Percentiles rank a stretch among this genome's conserved stretches.
Conservation (phyloP, 1,140 invertebrate species). For the Whitmania pigra region DNA sequence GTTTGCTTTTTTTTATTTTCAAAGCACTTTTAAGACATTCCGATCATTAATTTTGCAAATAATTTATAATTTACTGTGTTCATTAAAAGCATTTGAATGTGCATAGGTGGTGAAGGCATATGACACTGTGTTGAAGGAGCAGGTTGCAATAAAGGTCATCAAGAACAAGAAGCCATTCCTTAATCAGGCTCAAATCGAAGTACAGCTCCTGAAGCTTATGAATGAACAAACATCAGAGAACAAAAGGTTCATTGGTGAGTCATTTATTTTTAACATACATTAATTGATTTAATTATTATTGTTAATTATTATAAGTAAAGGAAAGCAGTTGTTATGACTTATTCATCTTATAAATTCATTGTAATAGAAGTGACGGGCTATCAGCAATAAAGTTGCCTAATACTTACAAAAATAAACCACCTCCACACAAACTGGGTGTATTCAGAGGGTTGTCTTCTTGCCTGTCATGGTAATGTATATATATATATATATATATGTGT, state of each 20-base stretch:
- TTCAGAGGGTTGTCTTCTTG: no score
- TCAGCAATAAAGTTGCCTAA: background rate
- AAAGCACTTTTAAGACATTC: background rate
- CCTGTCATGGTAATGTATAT: no score
- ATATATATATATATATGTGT: no score
- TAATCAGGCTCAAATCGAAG: slow-evolving; percentile 99
- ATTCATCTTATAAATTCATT: background rate
- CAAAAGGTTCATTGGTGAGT: slow-evolving; percentile 8
- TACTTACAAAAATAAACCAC: background rate
- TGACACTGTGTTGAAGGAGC: slow-evolving; percentile 89
- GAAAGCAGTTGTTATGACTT: background rate
- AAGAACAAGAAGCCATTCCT: slow-evolving; percentile 99
- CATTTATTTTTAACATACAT: background rate
- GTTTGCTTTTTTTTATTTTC: background rate
- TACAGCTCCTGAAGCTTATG: slow-evolving; percentile 93
- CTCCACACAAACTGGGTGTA: no score
- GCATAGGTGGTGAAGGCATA: slow-evolving; percentile 85
- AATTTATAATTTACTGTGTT: background rate
- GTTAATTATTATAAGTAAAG: background rate
- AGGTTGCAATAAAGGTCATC: slow-evolving; percentile 99
- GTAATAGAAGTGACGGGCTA: background rate
- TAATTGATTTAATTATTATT: background rate
- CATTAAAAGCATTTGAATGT: background rate
- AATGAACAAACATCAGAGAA: background rate
- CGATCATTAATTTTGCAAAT: background rate